Conservation (phyloP, 1,140 invertebrate species). For the Zaprionus kolodkinae region DNA sequence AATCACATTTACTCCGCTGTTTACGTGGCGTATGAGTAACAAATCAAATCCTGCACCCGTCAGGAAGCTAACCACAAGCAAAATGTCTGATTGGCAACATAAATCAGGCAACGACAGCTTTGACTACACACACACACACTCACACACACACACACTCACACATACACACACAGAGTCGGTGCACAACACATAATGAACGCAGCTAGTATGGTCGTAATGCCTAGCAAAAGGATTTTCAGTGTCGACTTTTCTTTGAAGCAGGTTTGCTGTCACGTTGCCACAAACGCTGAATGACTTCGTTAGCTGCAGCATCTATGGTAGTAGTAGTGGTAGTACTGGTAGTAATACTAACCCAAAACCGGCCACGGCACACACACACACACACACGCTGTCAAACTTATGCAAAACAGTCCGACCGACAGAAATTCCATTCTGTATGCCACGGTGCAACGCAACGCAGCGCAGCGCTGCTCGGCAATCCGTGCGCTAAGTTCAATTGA, state of each 20-base stretch:
- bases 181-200: constrained; percentile 67
- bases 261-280: constrained; percentile 32
- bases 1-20: constrained; percentile 67
- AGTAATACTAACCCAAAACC: constrained; percentile 24
- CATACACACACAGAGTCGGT: not conserved
- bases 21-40: constrained; percentile 72
- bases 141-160: not conserved
- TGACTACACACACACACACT: constrained; percentile 9
- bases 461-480: constrained; percentile 14
- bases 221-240: constrained; percentile 34
- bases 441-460: constrained; percentile 19
- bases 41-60: constrained; percentile 60
- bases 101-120: constrained; percentile 61
- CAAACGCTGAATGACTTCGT: constrained; percentile 77
- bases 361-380: constrained; percentile 35
- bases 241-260: constrained; percentile 8
- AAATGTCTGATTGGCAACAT: constrained; percentile 79
- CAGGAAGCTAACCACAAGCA: constrained; percentile 56
- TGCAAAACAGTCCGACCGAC: constrained; percentile 60
- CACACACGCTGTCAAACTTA: constrained; percentile 65
- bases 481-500: constrained; percentile 67
- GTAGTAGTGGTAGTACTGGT: not conserved
- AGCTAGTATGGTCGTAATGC: constrained; percentile 12
- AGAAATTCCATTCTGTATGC: constrained; percentile 27
- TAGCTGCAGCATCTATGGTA: constrained; percentile 41